Conservation (phyloP, 2,888 invertebrate genomes). For the Aquatica leii region DNA sequence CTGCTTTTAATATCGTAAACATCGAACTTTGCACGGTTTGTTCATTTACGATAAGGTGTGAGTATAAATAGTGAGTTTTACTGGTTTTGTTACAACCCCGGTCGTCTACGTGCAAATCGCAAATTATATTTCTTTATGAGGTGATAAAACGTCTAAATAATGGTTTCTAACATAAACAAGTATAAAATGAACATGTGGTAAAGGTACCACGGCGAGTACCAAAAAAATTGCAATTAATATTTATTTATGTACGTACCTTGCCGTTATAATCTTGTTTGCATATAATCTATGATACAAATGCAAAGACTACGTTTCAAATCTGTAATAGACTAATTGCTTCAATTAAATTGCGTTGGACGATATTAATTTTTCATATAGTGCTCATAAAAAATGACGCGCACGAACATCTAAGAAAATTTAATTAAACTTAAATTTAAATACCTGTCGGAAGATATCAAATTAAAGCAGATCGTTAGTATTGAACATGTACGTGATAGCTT, state of each 20-base stretch:
- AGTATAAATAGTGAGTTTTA: constrained; percentile 35
- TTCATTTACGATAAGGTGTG: constrained; percentile 37
- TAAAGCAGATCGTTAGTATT: constrained; percentile 35
- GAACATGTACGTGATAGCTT: constrained; percentile 28
- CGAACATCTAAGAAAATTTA: constrained; percentile 30
- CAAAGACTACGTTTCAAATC: too few relatives aligned
- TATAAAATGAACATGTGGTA: constrained; percentile 25
- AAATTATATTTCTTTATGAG: constrained; percentile 36
- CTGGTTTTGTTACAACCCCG: constrained; percentile 33
- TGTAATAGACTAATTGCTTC: too few relatives aligned
- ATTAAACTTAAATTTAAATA: constrained; percentile 33
- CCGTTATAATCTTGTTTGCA: too few relatives aligned
- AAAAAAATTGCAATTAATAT: constrained; percentile 21
- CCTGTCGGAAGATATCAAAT: constrained; percentile 33
- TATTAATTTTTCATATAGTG: constrained; percentile 25
- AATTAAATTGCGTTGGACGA: constrained; percentile 2
- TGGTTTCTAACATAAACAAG: constrained; percentile 34
- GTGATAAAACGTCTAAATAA: constrained; percentile 36
- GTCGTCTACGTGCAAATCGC: constrained; percentile 28
- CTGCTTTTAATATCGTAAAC: constrained; percentile 44
- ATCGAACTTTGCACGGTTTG: constrained; percentile 38
- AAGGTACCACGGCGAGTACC: constrained; percentile 19
- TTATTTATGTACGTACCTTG: not conserved
- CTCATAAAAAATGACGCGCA: constrained; percentile 22
- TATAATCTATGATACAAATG: too few relatives aligned